phyloP scores from a whole-genome alignment of 2,888 invertebrate species.

The Lepidonotus clava region DNA sequence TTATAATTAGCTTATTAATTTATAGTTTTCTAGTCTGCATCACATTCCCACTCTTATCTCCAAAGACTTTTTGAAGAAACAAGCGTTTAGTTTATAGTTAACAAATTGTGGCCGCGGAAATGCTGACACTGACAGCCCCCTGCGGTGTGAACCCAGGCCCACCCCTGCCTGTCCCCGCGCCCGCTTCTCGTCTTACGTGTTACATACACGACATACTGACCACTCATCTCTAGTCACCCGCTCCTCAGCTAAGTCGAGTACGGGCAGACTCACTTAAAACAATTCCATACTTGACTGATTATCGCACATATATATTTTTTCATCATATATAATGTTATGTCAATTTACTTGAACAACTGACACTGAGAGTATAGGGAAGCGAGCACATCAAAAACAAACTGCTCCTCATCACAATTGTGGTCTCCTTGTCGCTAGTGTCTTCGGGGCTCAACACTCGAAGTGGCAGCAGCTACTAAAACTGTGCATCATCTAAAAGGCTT shows the following conservation, averaged over 20 bases:
- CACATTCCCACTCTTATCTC: slow-evolving; percentile 7
- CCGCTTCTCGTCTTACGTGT: not conserved
- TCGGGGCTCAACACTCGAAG: not conserved
- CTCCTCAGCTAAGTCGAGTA: not conserved
- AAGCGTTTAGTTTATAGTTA: not conserved
- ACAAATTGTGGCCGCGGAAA: slow-evolving; percentile 25
- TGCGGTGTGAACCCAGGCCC: not conserved
- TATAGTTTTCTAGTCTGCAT: slow-evolving; percentile 11
- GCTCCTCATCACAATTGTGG: slow-evolving; percentile 19
- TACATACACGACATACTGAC: not conserved
- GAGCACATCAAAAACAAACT: slow-evolving; percentile 35
- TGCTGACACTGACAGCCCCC: slow-evolving; percentile 9
- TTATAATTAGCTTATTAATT: slow-evolving; percentile 10
- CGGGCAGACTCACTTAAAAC: not conserved
- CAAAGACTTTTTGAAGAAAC: slow-evolving; percentile 13
- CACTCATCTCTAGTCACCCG: not conserved
- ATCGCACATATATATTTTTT: not conserved
- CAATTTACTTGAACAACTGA: slow-evolving; percentile 32
- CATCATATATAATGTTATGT: not conserved
- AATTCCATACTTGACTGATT: not conserved
- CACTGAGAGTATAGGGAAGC: slow-evolving; percentile 42
- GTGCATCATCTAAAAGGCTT: slow-evolving; percentile 40
- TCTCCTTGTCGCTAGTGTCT: not conserved
- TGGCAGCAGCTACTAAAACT: not conserved
- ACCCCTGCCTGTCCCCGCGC: not conserved